Conservation (phyloP, 2,797 vertebrate genomes). For the Mycteria americana region DNA sequence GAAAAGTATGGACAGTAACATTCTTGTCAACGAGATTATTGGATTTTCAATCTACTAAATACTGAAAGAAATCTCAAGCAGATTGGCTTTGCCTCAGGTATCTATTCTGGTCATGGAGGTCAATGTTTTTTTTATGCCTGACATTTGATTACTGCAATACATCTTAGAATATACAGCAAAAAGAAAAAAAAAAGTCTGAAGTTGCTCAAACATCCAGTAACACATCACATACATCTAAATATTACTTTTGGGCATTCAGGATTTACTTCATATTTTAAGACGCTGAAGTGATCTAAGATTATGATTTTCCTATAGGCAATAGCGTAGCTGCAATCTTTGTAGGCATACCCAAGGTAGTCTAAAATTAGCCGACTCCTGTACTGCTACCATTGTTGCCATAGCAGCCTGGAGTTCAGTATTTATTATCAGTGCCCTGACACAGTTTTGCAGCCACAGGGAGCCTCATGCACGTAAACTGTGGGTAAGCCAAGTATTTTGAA, state of each 20-base stretch:
- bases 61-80: background rate
- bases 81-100: background rate
- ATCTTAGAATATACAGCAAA: background rate
- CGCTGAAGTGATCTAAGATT: background rate
- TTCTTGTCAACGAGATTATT: slow-evolving; percentile 21
- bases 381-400: slow-evolving; percentile 12
- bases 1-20: background rate
- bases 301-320: background rate
- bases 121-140: background rate
- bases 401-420: background rate
- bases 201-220: background rate
- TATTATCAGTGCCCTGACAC: background rate
- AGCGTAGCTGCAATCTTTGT: background rate
- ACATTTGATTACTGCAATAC: background rate
- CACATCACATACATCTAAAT: background rate
- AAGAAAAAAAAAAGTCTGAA: background rate
- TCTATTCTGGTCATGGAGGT: background rate
- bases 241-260: background rate
- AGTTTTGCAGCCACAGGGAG: background rate
- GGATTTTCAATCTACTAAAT: slow-evolving; percentile 32
- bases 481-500: background rate
- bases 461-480: background rate
- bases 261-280: background rate
- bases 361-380: background rate
- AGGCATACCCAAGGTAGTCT: background rate